Conservation (phyloP, 2,888 invertebrate genomes). For the Lasioglossum morio region DNA sequence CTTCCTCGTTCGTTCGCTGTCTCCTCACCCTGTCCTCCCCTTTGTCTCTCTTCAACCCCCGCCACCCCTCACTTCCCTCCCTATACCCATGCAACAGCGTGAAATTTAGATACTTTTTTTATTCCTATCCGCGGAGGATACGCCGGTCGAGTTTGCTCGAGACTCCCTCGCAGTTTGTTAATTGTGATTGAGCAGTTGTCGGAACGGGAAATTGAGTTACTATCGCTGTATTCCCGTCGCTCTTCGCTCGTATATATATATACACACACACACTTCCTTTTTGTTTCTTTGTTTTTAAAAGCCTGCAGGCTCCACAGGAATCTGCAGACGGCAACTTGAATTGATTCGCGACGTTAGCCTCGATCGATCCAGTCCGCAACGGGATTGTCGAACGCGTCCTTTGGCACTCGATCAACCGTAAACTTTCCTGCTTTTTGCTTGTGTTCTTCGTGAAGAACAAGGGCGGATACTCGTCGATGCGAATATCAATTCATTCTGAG, state of each 20-base stretch:
- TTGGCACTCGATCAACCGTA: not conserved
- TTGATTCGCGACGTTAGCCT: not conserved
- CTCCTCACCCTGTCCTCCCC: constrained; percentile 28
- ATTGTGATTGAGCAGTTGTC: constrained; percentile 79
- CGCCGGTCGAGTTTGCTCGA: constrained; percentile 66
- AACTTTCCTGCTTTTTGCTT: not conserved
- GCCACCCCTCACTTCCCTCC: constrained; percentile 4
- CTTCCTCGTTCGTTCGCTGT: constrained; percentile 26
- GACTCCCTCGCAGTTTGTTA: constrained; percentile 74
- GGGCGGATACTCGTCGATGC: not conserved
- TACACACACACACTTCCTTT: constrained; percentile 32
- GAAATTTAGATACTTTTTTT: constrained; percentile 67
- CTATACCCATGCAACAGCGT: constrained; percentile 49
- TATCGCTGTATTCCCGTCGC: constrained; percentile 43
- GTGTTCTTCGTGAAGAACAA: not conserved
- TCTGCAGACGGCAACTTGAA: not conserved
- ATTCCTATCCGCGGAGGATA: constrained; percentile 60
- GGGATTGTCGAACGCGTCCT: not conserved
- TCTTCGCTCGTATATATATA: constrained; percentile 9
- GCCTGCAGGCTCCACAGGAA: not conserved
- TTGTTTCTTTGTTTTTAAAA: not conserved
- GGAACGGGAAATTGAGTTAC: constrained; percentile 76
- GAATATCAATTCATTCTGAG: not conserved
- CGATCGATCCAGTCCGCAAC: not conserved
- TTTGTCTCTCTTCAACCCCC: constrained; percentile 23